A percentile compares a stretch with the other conserved stretches of the same genome.
Conservation (phyloP, 2,797 vertebrate species). For the Chlorospingus semifuscus region DNA sequence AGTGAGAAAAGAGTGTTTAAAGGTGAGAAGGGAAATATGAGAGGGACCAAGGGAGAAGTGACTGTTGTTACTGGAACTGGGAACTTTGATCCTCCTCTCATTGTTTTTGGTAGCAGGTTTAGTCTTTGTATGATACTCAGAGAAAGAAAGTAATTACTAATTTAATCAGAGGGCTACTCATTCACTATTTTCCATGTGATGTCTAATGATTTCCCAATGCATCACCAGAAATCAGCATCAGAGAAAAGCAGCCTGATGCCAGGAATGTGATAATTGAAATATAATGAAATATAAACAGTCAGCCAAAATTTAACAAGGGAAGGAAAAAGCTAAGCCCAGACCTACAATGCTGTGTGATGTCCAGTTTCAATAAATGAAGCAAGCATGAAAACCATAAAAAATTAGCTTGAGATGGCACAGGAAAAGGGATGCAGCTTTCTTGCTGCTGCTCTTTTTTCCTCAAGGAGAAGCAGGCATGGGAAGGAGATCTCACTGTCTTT, state of each 20-base stretch:
- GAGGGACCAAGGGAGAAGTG: neutral
- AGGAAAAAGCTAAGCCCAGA: neutral
- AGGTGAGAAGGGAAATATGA: neutral
- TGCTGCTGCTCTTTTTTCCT: neutral
- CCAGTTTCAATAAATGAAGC: neutral
- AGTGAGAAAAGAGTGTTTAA: neutral
- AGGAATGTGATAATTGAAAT: neutral
- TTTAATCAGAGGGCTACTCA: neutral
- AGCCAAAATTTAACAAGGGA: neutral
- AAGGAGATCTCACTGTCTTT: neutral
- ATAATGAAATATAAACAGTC: neutral
- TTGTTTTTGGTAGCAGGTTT: neutral
- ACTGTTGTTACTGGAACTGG: neutral
- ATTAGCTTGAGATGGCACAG: neutral
- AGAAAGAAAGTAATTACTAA: constrained; percentile 1
- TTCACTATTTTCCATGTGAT: neutral
- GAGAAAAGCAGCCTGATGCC: neutral
- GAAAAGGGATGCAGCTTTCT: neutral
- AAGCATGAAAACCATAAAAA: neutral
- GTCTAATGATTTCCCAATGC: neutral
- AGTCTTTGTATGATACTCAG: neutral
- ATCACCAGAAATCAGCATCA: neutral
- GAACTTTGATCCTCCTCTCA: neutral
- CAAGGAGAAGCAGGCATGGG: neutral
- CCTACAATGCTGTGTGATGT: neutral